A percentile compares a stretch with the other conserved stretches of the same genome.
Evolutionary conservation across 2,797 vertebrate species (phyloP).

Genomic region (Macropus fuliginosus): DNA sequence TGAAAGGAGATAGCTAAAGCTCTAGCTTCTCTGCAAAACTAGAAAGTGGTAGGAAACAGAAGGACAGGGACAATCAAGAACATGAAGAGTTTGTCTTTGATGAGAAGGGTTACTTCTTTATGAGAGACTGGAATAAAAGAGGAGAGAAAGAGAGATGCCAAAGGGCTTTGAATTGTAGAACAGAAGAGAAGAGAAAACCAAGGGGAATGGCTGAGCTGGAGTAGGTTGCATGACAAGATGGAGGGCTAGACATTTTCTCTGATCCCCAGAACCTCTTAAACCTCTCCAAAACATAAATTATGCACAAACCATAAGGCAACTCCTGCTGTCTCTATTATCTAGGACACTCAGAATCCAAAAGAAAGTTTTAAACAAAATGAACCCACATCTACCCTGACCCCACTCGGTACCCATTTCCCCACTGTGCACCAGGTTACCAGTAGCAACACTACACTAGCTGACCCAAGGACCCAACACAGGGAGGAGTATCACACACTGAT

Average conservation of each 20-base stretch:
- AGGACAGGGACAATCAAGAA: neutral
- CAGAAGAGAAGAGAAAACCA: neutral
- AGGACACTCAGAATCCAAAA: neutral
- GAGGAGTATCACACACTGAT: neutral
- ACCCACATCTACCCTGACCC: neutral
- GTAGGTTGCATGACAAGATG: neutral
- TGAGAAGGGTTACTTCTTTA: neutral
- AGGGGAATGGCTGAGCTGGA: neutral
- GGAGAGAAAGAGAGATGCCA: neutral
- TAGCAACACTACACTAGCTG: neutral
- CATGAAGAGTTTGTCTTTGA: neutral
- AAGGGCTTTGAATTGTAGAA: neutral
- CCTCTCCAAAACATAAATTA: neutral
- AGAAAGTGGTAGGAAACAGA: neutral
- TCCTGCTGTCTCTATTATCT: neutral
- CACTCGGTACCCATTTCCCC: neutral
- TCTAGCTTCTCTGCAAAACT: neutral
- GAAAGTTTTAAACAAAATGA: neutral
- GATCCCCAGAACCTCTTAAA: neutral
- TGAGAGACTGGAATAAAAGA: neutral
- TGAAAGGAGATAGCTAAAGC: neutral
- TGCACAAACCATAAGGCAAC: neutral
- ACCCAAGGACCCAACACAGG: neutral
- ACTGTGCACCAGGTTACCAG: neutral
- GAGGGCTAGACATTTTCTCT: neutral